A percentile compares a stretch with the other conserved stretches of the same genome.
phyloP scores from a whole-genome alignment of 1,140 invertebrate species.

The Ctenoplectra terminalis region DNA sequence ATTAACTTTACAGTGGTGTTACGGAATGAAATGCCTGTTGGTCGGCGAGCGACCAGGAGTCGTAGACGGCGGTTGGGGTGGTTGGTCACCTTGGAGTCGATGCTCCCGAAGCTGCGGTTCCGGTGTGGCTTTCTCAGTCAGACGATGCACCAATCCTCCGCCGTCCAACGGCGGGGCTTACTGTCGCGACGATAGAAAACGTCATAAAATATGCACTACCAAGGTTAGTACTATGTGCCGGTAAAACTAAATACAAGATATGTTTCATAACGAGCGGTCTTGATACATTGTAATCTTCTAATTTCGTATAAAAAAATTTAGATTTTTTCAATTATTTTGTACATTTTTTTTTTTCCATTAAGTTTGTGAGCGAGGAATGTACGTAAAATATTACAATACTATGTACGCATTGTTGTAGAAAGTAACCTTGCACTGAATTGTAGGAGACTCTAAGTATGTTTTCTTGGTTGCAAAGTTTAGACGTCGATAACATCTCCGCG shows the following conservation, averaged over 20 bases:
- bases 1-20: slow-evolving; percentile 82
- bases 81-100: slow-evolving; percentile 83
- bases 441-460: no score
- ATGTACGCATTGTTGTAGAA: no score
- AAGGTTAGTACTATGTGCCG: slow-evolving; percentile 78
- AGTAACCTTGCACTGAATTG: no score
- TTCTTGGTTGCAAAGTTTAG: no score
- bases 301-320: no score
- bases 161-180: slow-evolving; percentile 84
- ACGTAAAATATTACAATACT: no score
- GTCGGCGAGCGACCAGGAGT: slow-evolving; percentile 83
- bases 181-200: slow-evolving; percentile 77
- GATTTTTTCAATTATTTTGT: no score
- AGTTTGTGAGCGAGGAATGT: no score
- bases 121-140: slow-evolving; percentile 80
- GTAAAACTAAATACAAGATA: not conserved
- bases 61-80: slow-evolving; percentile 85
- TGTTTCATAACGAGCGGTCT: no score
- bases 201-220: slow-evolving; percentile 84
- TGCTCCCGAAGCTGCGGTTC: slow-evolving; percentile 85
- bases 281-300: no score
- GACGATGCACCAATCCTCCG: slow-evolving; percentile 78
- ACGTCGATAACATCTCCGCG: no score
- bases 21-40: slow-evolving; percentile 83
- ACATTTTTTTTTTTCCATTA: no score